Evolutionary conservation across 2,888 invertebrate species (phyloP).

Genomic region (Cantharis rufa): DNA sequence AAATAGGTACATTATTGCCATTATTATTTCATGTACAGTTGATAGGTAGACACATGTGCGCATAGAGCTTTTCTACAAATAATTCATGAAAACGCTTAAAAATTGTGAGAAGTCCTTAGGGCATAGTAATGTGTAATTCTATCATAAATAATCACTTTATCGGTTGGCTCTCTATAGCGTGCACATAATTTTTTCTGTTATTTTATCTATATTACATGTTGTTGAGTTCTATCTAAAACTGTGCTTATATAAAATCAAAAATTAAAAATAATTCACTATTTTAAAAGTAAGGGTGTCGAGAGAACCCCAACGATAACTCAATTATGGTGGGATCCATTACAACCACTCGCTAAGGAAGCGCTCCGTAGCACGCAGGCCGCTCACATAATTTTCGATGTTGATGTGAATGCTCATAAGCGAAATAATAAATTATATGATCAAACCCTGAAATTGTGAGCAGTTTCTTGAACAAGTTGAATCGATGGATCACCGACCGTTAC

Average conservation of each 20-base stretch:
- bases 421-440: not conserved
- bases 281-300: not conserved
- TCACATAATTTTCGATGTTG: not conserved
- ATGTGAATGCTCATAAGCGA: not conserved
- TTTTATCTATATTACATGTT: not conserved
- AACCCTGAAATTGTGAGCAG: not conserved
- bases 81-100: not conserved
- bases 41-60: not conserved
- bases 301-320: not conserved
- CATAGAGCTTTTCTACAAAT: not conserved
- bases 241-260: not conserved
- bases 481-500: not conserved
- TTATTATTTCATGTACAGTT: not conserved
- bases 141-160: not conserved
- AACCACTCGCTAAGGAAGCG: not conserved
- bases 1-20: not conserved
- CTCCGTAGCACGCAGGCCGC: not conserved
- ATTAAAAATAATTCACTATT: not conserved
- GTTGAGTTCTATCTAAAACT: not conserved
- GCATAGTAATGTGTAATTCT: not conserved
- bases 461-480: not conserved
- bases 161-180: not conserved
- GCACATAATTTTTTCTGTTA: not conserved
- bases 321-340: not conserved
- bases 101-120: not conserved